Conservation (phyloP, 2,797 vertebrate genomes). For the Melanogrammus aeglefinus region DNA sequence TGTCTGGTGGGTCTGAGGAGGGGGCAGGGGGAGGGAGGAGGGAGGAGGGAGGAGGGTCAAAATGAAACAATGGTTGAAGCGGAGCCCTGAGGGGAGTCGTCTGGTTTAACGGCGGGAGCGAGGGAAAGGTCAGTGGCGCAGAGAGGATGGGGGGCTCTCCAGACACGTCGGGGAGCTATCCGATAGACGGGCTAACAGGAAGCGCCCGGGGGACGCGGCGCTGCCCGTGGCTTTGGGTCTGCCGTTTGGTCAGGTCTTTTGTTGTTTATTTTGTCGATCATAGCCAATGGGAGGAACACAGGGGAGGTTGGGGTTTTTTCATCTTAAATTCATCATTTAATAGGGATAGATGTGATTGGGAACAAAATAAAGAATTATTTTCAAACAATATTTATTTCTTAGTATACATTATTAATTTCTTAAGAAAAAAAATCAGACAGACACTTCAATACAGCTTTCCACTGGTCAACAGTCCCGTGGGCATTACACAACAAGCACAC, state of each 20-base stretch:
- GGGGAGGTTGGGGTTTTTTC: background rate
- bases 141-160: background rate
- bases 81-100: background rate
- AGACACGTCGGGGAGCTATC: background rate
- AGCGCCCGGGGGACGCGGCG: background rate
- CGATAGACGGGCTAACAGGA: background rate
- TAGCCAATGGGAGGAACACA: background rate
- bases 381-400: no score
- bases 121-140: background rate
- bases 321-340: background rate
- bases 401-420: background rate
- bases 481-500: background rate
- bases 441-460: background rate
- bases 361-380: background rate
- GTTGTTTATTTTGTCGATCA: background rate
- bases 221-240: background rate
- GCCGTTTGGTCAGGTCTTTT: background rate
- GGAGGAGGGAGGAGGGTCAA: background rate
- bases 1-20: conserved; percentile 74
- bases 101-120: background rate
- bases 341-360: background rate
- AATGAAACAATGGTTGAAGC: background rate
- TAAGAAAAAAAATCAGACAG: background rate
- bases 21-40: background rate
- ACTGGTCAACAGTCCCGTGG: background rate